Conservation (phyloP, 2,113 vertebrate species). For the Periophthalmus modestus region DNA sequence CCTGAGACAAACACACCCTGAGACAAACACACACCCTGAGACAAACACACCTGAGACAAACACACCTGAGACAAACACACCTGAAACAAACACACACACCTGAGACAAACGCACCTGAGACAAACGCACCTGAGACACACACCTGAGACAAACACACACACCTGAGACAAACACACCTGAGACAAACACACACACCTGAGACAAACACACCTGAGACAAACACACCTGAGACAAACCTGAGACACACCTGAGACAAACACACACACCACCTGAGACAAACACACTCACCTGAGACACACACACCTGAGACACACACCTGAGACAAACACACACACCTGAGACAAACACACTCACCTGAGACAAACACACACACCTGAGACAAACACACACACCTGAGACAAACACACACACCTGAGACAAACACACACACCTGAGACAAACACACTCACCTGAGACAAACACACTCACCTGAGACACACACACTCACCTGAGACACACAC, state of each 20-base stretch:
- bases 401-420: slow-evolving; percentile 99
- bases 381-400: slow-evolving; percentile 97
- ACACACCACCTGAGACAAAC: slow-evolving; percentile 98
- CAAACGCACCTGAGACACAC: slow-evolving; percentile 96
- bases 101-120: slow-evolving; percentile 98
- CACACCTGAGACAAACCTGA: slow-evolving; percentile 98
- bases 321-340: no score
- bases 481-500: slow-evolving; percentile 97
- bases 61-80: slow-evolving; percentile 98
- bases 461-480: slow-evolving; percentile 97
- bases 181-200: slow-evolving; percentile 97
- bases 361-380: slow-evolving; percentile 98
- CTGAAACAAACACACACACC: slow-evolving; percentile 98
- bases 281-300: slow-evolving; percentile 97
- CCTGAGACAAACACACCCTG: slow-evolving; percentile 98
- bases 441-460: slow-evolving; percentile 98
- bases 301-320: slow-evolving; percentile 98
- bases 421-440: no score
- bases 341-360: slow-evolving; percentile 98
- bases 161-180: slow-evolving; percentile 99
- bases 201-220: slow-evolving; percentile 99
- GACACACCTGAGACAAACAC: slow-evolving; percentile 99
- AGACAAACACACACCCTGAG: slow-evolving; percentile 98
- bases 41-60: slow-evolving; percentile 99
- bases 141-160: slow-evolving; percentile 99